Base-by-base conservation (phyloP, 2,797 vertebrate genomes). In the Ctenosaura bakeri region DNA sequence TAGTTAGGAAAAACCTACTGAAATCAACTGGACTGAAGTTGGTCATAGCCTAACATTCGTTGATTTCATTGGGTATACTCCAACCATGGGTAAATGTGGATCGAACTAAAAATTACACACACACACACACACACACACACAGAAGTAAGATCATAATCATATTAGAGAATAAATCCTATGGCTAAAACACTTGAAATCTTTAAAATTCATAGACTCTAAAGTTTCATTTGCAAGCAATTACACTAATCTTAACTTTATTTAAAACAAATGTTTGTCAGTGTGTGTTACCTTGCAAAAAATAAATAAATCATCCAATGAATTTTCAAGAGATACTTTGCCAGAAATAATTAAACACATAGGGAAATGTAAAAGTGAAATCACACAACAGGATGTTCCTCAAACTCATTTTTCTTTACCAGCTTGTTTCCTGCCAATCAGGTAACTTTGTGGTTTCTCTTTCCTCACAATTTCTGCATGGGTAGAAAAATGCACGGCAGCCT, bases 381-480 rank as follows among this genome's bases (percentile, higher is more conserved):
- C 35, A 85, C 20, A 62, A 5, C 13, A 32, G 29, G 14, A 22
- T 90, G 18, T 4, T 90, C 62, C 1, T 20, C 24, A 56, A 76
- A 66, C 29, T 18, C 14, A 29, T 38, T 42, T 35, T 66, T 14
- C 6, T 74, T 35, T 90, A 2, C 14, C 66, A 89, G 20, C 46
- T 3, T n/a, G 6, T 81, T 88, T 62, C 62, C 93, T 90, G 82
- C n/a, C 0, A 66, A 83, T 96, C 93, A 97, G 90, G 97, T 92
- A 86, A 93, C 94, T 83, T 94, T 88, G 80, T 95, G 96, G 4
- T 69, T 79, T 90, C 22, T 95, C 96, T 97, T 89, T 6, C 82
- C 92, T 95, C 95, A 92, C 96, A 97, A 89, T 76, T 91, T 88
- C 97, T 94, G 0, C 94, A 94, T 38, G 91, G 94, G n/a, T 96